Evolutionary conservation across 2,113 vertebrate species (phyloP).

Genomic region (Alces alces): DNA sequence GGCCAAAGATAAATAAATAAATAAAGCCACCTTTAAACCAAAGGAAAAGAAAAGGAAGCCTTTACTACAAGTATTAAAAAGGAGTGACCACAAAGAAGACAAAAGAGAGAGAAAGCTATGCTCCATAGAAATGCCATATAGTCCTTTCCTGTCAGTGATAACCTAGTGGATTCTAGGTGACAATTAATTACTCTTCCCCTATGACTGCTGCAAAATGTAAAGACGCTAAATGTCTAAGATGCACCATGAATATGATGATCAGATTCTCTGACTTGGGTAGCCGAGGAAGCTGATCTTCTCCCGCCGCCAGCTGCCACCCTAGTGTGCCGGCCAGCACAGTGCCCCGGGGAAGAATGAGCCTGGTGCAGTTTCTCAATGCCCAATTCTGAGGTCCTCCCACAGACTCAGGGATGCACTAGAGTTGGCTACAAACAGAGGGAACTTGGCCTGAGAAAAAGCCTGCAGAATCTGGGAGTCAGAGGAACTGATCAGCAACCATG

Average conservation of each 20-base stretch:
- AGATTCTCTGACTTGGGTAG: not conserved
- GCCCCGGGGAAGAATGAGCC: not conserved
- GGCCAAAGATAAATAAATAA: not conserved
- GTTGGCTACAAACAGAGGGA: constrained; percentile 22
- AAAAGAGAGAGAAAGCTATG: not conserved
- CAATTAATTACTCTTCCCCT: not conserved
- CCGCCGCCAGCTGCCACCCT: not conserved
- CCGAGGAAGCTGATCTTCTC: not conserved
- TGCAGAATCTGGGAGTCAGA: constrained; percentile 43
- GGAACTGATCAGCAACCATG: constrained; percentile 39
- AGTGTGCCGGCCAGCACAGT: not conserved
- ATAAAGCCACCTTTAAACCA: not conserved
- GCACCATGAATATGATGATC: not conserved
- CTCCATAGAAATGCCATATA: constrained; percentile 1
- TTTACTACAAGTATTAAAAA: not conserved
- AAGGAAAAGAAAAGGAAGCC: not conserved
- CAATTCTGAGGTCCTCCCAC: constrained; percentile 40
- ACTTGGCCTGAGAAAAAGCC: constrained; percentile 32
- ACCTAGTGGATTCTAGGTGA: not conserved
- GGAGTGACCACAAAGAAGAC: not conserved
- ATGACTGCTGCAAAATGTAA: not conserved
- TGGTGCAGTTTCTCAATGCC: not conserved
- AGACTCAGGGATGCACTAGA: not conserved
- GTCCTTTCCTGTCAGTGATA: not conserved
- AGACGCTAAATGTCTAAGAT: constrained; percentile 11